Evolutionary conservation across 64 coral and sea anemone genomes (phyloP), one percentile per base, ranked within the genome.

Genomic region (Stylophora pistillata): DNA sequence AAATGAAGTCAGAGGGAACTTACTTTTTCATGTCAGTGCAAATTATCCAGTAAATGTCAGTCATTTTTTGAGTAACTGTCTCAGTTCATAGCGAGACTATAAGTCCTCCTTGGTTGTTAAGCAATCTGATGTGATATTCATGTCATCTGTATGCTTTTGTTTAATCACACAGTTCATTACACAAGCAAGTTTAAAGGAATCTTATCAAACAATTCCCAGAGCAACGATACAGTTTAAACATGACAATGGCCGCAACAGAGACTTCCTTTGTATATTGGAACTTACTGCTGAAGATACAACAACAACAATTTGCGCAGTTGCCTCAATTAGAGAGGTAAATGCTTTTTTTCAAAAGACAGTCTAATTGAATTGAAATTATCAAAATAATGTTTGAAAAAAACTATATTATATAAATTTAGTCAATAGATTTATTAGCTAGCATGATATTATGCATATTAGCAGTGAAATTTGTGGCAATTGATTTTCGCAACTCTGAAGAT

Each of bases 241-340:
- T 59, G 71, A 59, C 37, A 52, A 84, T 82, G 78, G 65, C 25
- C 21, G 30, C 28, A 84, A 74, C 62, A 73, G 89, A 74, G 89
- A 90, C 72, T 90, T 90, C 31, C 53, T 13, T 52, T 90, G 89
- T 26, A 83, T 54, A 10, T 64, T 90, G 74, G 71, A 74, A 75
- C 34, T 90, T 4, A 84, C 58, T 27, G 80, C 80, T 15, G 33
- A 55, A 17, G n/a, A 70, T 41, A 53, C 62, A 3, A 54, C 61
- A 7, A 84, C 58, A 33, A 41, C 64, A 53, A 28, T 84, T 41
- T 52, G 59, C 69, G 80, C 80, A 1, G 62, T 70, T 47, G 62
- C 80, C 52, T 69, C 80, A 53, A 84, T 84, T 37, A 84, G 53
- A 69, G 80, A 84, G 60, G 80, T 84, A n/a, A 66, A 34, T 15